Percentiles rank a stretch among this genome's conserved stretches.
Conservation (phyloP, 2,888 invertebrate genomes). For the Lagria hirta region DNA sequence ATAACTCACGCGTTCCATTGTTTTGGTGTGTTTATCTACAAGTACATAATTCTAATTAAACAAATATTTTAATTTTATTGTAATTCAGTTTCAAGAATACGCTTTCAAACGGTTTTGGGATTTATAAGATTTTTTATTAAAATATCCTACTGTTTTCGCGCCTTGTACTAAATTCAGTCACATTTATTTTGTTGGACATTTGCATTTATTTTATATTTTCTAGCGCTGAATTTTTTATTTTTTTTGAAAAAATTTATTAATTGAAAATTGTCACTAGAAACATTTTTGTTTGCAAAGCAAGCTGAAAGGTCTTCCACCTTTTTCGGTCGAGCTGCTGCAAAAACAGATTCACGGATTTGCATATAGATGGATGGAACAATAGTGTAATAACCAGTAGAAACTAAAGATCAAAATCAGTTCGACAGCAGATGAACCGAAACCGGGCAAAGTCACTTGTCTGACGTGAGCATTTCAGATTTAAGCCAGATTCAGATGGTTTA, state of each 20-base stretch:
- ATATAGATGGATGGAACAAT: constrained; percentile 49
- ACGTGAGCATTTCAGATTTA: constrained; percentile 45
- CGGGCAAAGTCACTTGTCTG: constrained; percentile 25
- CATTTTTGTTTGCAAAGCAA: constrained; percentile 8
- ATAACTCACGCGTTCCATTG: constrained; percentile 16
- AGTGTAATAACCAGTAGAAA: constrained; percentile 43
- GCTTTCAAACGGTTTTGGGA: constrained; percentile 33
- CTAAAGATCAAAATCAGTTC: constrained; percentile 51
- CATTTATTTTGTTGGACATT: constrained; percentile 29
- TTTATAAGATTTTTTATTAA: constrained; percentile 37
- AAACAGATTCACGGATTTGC: constrained; percentile 39
- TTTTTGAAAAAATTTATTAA: too few species aligned
- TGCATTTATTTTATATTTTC: constrained; percentile 12
- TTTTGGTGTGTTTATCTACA: constrained; percentile 29
- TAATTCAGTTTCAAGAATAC: constrained; percentile 37
- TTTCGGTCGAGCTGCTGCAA: constrained; percentile 29
- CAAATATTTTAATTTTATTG: constrained; percentile 41
- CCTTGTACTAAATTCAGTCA: constrained; percentile 30
- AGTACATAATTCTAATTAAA: constrained; percentile 37
- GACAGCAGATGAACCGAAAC: constrained; percentile 38
- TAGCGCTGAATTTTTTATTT: constrained; percentile 16
- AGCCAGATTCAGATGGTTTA: constrained; percentile 49
- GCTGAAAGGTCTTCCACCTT: constrained; percentile 15
- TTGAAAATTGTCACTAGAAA: constrained; percentile 10
- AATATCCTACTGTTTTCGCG: constrained; percentile 38